Evolutionary conservation across 2,888 invertebrate genomes (phyloP).

Genomic region (Drosophila hamatofila): DNA sequence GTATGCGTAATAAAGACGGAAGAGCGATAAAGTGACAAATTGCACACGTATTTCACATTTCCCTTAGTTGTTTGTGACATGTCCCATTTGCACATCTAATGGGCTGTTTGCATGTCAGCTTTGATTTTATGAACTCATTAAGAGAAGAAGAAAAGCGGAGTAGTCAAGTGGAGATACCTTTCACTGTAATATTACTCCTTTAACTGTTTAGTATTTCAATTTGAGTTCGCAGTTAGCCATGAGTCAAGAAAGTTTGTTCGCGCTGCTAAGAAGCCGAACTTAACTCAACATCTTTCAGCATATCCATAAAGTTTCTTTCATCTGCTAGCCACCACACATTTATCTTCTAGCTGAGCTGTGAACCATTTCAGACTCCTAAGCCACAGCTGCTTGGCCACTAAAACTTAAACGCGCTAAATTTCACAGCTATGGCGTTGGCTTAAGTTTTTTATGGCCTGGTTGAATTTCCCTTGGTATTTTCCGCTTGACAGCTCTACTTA

Average conservation of each 20-base stretch:
- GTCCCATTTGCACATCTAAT: conserved; percentile 14
- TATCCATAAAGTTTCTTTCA: conserved; percentile 15
- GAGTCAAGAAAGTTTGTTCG: conserved; percentile 1
- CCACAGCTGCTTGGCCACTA: conserved; percentile 24
- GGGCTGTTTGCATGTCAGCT: conserved; percentile 3
- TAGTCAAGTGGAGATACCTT: neutral
- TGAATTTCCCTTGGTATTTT: conserved; percentile 1
- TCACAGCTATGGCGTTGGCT: conserved; percentile 19
- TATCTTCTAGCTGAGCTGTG: conserved; percentile 2
- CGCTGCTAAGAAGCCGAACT: neutral
- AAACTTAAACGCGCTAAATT: conserved; percentile 40
- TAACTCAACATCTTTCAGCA: neutral
- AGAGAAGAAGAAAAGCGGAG: neutral
- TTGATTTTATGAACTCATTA: conserved; percentile 1
- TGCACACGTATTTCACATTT: conserved; percentile 44
- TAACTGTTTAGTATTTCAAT: neutral
- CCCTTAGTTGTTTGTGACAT: conserved; percentile 32
- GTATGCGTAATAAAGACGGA: conserved; percentile 28
- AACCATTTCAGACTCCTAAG: conserved; percentile 9
- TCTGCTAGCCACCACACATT: neutral
- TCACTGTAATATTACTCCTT: neutral
- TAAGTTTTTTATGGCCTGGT: neutral
- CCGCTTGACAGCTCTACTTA: conserved; percentile 10
- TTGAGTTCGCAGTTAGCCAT: neutral
- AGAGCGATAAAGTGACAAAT: conserved; percentile 43